These are phyloP conservation scores for Musca vetustissima DNA, from an alignment of 1,140 invertebrate genomes.

Conservation along the genomic window DNA sequence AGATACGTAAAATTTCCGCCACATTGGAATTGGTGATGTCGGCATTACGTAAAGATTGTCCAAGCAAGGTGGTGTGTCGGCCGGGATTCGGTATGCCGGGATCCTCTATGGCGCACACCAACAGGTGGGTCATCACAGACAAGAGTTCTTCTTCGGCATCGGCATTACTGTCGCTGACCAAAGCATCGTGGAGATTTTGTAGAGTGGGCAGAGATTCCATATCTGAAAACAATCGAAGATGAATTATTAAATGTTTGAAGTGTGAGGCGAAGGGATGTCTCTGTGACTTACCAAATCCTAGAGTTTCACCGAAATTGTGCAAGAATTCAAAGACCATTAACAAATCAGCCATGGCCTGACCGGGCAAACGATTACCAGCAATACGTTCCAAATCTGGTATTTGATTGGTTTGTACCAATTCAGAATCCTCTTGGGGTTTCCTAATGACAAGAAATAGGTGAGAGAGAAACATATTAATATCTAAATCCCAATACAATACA, in stretches of 20 bases:
- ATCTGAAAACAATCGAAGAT: conserved; percentile 59
- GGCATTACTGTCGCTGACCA: conserved; percentile 70
- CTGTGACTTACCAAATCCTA: conserved; percentile 78
- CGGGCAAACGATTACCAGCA: conserved; percentile 77
- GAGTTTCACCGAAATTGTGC: conserved; percentile 90
- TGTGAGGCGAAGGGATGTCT: no score
- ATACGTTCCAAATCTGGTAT: conserved; percentile 79
- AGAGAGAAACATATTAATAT: no score
- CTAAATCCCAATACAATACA: no score
- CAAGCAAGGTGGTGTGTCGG: conserved; percentile 81
- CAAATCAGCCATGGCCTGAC: conserved; percentile 86
- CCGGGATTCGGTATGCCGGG: conserved; percentile 89
- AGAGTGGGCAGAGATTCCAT: conserved; percentile 85
- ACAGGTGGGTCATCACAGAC: conserved; percentile 83
- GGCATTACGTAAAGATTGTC: conserved; percentile 87
- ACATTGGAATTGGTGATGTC: conserved; percentile 89
- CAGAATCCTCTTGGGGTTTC: conserved; percentile 86
- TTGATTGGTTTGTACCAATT: conserved; percentile 71
- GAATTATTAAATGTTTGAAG: not conserved
- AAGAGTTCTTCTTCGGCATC: conserved; percentile 86
- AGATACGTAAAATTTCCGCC: conserved; percentile 89
- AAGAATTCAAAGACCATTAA: conserved; percentile 95
- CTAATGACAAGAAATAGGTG: conserved; percentile 42
- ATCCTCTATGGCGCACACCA: conserved; percentile 92
- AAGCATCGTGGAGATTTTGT: conserved; percentile 81